Base-by-base conservation (phyloP, 2,888 invertebrate genomes). In the Argyresthia albistria region DNA sequence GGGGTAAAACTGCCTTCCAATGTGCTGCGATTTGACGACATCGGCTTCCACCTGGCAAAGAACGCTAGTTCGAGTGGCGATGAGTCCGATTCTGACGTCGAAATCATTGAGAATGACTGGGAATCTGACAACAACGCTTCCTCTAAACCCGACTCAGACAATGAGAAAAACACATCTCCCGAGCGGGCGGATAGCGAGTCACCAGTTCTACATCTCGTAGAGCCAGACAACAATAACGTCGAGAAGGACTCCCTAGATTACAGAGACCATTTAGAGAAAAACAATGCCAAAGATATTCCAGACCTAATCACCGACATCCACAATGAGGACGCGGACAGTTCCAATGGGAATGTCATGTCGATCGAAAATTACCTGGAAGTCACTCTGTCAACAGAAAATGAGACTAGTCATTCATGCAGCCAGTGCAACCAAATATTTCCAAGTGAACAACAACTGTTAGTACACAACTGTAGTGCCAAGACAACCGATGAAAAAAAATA, bases 1-100 rank as follows among this genome's bases (percentile, higher is more conserved):
- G 88, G 88, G 77, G 88, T 88, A 73, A 88, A 88, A 76, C 82
- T 88, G 65, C 88, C 88, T 64, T 69, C 86, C 57, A 88, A 86
- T 65, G 86, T 88, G 63, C 80, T 88, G 66, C 79, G 88, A 62
- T 88, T 88, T 63, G 88, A 88, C 64, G 88, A 88, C 74, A 88
- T 88, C 61, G 88, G 84, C 62, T 82, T 88, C 64, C 84, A 86
- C 64, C 73, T 86, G 72, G 80, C 78, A 56, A 86, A 86, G 67
- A 81, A 82, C 64, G 76, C 80, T 53, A 73, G 69, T 58, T 84
- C 86, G 51, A 84, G 83, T 60, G 87, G 75, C 51, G 84, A 86
- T 68, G 87, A 88, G 56, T 84, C 86, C 6, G 88, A 88, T 76
- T 88, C 88, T 15, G 88, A 88, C 70, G 81, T 88, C 59, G 88